phyloP scores from a whole-genome alignment of 2,888 invertebrate genomes.

The Drosophila austrosaltans region DNA sequence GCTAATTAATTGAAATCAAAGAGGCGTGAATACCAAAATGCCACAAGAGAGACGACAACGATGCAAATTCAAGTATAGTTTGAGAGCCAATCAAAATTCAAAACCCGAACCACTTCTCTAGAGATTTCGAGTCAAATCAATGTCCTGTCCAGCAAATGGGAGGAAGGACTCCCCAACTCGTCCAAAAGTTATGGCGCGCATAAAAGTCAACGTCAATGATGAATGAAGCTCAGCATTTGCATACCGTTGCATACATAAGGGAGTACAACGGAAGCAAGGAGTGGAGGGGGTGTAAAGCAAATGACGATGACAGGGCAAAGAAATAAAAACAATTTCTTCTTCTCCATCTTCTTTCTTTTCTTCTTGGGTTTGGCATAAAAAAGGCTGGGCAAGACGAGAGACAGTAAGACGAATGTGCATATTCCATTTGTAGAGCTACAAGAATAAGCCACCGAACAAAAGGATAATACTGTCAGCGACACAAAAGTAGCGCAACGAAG shows the following conservation, averaged over 20 bases:
- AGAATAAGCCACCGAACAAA: slow-evolving; percentile 68
- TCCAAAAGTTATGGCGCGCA: slow-evolving; percentile 55
- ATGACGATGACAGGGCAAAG: slow-evolving; percentile 14
- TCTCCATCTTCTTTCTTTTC: neutral
- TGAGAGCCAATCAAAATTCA: slow-evolving; percentile 46
- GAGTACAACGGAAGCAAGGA: slow-evolving; percentile 27
- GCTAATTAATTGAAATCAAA: slow-evolving; percentile 62
- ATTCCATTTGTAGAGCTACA: slow-evolving; percentile 64
- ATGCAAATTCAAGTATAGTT: slow-evolving; percentile 11
- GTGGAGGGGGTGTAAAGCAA: neutral
- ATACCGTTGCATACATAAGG: slow-evolving; percentile 42
- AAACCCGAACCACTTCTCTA: slow-evolving; percentile 10
- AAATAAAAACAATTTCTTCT: slow-evolving; percentile 36
- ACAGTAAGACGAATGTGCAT: slow-evolving; percentile 37
- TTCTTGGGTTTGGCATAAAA: slow-evolving; percentile 24
- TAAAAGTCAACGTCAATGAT: slow-evolving; percentile 68
- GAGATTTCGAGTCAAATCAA: slow-evolving; percentile 57
- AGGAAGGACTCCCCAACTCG: neutral
- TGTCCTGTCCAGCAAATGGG: slow-evolving; percentile 46
- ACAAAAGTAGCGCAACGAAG: slow-evolving; percentile 50
- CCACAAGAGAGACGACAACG: slow-evolving; percentile 1
- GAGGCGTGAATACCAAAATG: slow-evolving; percentile 30
- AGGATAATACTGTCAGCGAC: slow-evolving; percentile 71
- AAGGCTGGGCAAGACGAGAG: slow-evolving; percentile 10
- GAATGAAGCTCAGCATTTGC: slow-evolving; percentile 64